Evolutionary conservation across 2,888 invertebrate species (phyloP), one percentile per base, ranked within the genome.

Genomic region (Serripes groenlandicus): DNA sequence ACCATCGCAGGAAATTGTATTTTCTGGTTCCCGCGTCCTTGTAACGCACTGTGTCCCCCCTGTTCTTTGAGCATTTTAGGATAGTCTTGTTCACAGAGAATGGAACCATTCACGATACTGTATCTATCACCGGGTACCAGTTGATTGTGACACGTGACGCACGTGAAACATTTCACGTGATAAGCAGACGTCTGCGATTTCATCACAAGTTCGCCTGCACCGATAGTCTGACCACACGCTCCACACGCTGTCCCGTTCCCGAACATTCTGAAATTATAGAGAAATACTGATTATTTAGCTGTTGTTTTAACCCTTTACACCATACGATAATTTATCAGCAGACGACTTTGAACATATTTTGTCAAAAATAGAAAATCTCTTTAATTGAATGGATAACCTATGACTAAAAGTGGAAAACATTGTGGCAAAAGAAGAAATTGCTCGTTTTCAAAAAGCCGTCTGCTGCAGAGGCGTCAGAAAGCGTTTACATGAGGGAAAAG

Each of bases 61-160:
- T 92, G 92, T 76, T 92, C 92, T 86, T 92, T 93, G 95, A 97
- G 96, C 94, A 98, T 96, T 95, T 98, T 98, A 95, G 98, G 97
- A 97, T 98, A 98, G 96, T 98, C 98, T 95, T 98, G 97, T 95
- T 98, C 98, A 96, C 98, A 98, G 88, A 98, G 97, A 94, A 98
- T 96, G 94, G 97, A 97, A 89, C 98, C 98, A 94, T 97, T 97
- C 92, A 98, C 96, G 96, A 98, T 96, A 95, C 98, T 97, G 96
- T 97, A 98, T 96, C 97, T 97, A 96, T 98, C 98, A 92, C 98
- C 98, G 92, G 97, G 97, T 95, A 97, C 96, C 93, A 98, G 97
- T 95, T 97, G 97, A 93, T 97, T 96, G 92, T 97, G 97, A 95
- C 98, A 98, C 95, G 98, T 98, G 95, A 97, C 97, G 96, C 98